Percentiles rank a stretch among this genome's conserved stretches.
These are phyloP conservation scores for Morelia viridis DNA, from an alignment of 2,797 vertebrate species.

Conservation along the genomic window DNA sequence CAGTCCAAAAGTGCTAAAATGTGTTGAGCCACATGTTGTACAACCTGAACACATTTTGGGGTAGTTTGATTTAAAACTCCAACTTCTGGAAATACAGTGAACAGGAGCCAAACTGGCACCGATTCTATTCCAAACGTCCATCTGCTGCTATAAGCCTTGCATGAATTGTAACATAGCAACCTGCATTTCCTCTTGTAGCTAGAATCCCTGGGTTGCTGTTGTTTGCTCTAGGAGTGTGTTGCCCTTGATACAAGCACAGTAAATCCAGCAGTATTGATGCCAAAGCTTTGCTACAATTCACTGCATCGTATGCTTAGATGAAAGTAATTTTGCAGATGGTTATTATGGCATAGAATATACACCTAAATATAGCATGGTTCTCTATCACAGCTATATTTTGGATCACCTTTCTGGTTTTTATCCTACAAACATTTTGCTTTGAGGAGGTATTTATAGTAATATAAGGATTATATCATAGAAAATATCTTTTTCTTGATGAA, in stretches of 20 bases:
- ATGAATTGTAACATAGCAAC: conserved; percentile 51
- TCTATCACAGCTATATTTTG: conserved; percentile 17
- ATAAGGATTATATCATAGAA: conserved; percentile 8
- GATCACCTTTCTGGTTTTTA: not conserved
- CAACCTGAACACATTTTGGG: conserved; percentile 34
- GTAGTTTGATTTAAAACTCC: conserved; percentile 47
- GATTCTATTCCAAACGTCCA: conserved; percentile 51
- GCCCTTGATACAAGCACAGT: conserved; percentile 38
- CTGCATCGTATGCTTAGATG: conserved; percentile 33
- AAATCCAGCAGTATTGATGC: conserved; percentile 34
- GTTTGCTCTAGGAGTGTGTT: conserved; percentile 48
- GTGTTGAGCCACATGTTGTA: conserved; percentile 30
- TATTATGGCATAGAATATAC: conserved; percentile 36
- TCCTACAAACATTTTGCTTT: conserved; percentile 18
- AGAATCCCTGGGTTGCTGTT: conserved; percentile 46
- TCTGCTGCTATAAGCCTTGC: conserved; percentile 50
- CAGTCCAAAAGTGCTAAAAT: not conserved
- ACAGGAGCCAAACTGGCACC: conserved; percentile 35
- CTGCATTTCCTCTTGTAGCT: conserved; percentile 49
- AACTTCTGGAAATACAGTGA: conserved; percentile 41
- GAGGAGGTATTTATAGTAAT: not conserved
- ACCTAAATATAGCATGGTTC: conserved; percentile 27
- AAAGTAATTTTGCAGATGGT: conserved; percentile 46
- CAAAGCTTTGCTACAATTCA: conserved; percentile 41
- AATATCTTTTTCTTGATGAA: not conserved